These are phyloP conservation scores for Ceratitis capitata DNA, from an alignment of 1,140 invertebrate species.

Conservation along the genomic window DNA sequence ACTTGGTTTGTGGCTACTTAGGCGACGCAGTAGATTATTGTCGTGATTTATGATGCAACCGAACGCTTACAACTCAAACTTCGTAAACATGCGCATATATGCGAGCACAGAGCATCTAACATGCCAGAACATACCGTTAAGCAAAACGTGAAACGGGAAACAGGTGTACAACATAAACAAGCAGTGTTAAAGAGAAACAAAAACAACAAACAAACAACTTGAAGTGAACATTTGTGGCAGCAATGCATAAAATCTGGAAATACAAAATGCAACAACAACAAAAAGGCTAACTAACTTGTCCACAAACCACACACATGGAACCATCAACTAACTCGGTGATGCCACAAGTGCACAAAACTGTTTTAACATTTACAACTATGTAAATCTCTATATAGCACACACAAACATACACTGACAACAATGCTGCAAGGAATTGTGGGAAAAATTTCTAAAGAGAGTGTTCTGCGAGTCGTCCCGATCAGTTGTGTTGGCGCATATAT, in stretches of 20 bases:
- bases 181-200: not conserved
- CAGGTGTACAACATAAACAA: not conserved
- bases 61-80: not conserved
- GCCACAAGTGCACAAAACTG: not conserved
- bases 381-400: not conserved
- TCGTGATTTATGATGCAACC: slow-evolving; percentile 1
- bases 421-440: no score
- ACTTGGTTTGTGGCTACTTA: slow-evolving; percentile 22
- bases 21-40: not conserved
- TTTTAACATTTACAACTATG: not conserved
- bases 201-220: slow-evolving; percentile 10
- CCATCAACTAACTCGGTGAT: not conserved
- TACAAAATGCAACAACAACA: not conserved
- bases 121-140: not conserved
- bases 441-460: no score
- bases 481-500: no score
- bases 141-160: not conserved
- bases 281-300: not conserved
- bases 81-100: no score
- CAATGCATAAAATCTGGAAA: not conserved
- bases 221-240: not conserved
- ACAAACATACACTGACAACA: not conserved
- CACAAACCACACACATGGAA: not conserved
- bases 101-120: not conserved
- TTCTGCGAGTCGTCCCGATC: no score